Evolutionary conservation across 2,113 vertebrate genomes (phyloP).

Genomic region (Vidua macroura): DNA sequence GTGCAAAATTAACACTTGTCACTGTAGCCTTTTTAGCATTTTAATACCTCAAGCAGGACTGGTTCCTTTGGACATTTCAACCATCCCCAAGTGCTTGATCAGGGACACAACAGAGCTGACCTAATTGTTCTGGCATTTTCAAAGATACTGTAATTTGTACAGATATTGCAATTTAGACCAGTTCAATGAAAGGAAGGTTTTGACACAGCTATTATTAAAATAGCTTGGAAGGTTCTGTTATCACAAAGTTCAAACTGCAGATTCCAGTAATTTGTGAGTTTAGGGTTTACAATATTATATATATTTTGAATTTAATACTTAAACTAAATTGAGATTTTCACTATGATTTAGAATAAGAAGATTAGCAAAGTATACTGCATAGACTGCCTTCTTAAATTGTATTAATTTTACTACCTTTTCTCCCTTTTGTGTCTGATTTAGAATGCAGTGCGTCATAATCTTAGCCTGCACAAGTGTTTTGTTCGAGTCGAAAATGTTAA

Average conservation of each 20-base stretch:
- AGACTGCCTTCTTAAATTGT: conserved; percentile 72
- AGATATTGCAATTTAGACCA: conserved; percentile 95
- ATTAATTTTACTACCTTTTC: conserved; percentile 72
- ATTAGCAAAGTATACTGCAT: conserved; percentile 68
- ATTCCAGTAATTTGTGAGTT: conserved; percentile 82
- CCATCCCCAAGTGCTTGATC: conserved; percentile 85
- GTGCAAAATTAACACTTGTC: conserved; percentile 88
- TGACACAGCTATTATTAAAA: conserved; percentile 97
- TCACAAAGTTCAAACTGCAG: conserved; percentile 85
- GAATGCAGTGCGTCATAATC: conserved; percentile 99
- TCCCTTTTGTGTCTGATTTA: conserved; percentile 76
- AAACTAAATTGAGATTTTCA: conserved; percentile 73
- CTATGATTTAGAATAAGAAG: conserved; percentile 72
- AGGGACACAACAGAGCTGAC: conserved; percentile 85
- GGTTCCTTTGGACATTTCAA: conserved; percentile 88
- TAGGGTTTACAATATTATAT: conserved; percentile 70
- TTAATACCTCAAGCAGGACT: conserved; percentile 87
- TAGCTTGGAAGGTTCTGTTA: conserved; percentile 87
- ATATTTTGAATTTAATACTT: conserved; percentile 76
- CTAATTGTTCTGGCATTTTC: conserved; percentile 91
- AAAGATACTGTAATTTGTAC: conserved; percentile 92
- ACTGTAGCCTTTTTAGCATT: conserved; percentile 87
- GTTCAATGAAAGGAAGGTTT: conserved; percentile 89
- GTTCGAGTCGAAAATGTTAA: conserved; percentile 99
- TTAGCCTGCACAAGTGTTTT: conserved; percentile 99